phyloP scores from a whole-genome alignment of 2,888 invertebrate species.

The Hybos culiciformis region DNA sequence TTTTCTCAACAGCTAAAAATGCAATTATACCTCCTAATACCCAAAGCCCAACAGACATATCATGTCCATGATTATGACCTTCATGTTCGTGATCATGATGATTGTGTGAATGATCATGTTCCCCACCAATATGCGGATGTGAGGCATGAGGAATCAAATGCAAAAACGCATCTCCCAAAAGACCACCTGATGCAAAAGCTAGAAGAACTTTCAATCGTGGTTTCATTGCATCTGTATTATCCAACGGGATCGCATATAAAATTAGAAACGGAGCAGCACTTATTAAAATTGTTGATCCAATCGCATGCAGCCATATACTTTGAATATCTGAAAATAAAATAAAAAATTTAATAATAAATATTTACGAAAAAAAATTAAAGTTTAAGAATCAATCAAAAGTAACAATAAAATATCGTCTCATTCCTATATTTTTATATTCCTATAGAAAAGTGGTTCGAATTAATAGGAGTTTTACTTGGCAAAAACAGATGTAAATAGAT shows the following conservation, averaged over 20 bases:
- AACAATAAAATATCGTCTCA: too few relatives aligned
- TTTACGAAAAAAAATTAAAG: too few relatives aligned
- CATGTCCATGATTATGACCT: conserved; percentile 49
- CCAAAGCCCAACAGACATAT: conserved; percentile 86
- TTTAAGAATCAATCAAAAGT: too few relatives aligned
- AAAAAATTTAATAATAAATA: neutral
- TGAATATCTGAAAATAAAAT: conserved; percentile 22
- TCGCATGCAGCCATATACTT: conserved; percentile 60
- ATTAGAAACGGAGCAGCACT: conserved; percentile 91
- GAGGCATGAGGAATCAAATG: conserved; percentile 97
- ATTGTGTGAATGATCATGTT: conserved; percentile 25
- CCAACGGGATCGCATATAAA: conserved; percentile 82
- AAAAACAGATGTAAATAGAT: too few relatives aligned
- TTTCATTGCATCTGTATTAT: conserved; percentile 69
- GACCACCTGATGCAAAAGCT: conserved; percentile 88
- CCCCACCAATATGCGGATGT: conserved; percentile 39
- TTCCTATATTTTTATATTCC: too few relatives aligned
- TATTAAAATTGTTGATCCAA: conserved; percentile 83
- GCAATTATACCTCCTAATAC: conserved; percentile 86
- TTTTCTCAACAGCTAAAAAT: conserved; percentile 88
- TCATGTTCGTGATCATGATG: conserved; percentile 29
- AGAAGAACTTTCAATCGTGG: conserved; percentile 78
- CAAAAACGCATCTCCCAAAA: conserved; percentile 95
- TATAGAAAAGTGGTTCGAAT: too few relatives aligned
- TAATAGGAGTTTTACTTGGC: too few relatives aligned